A percentile compares a stretch with the other conserved stretches of the same genome.
Evolutionary conservation across 2,797 vertebrate species (phyloP).

Genomic region (Pipistrellus nathusii): DNA sequence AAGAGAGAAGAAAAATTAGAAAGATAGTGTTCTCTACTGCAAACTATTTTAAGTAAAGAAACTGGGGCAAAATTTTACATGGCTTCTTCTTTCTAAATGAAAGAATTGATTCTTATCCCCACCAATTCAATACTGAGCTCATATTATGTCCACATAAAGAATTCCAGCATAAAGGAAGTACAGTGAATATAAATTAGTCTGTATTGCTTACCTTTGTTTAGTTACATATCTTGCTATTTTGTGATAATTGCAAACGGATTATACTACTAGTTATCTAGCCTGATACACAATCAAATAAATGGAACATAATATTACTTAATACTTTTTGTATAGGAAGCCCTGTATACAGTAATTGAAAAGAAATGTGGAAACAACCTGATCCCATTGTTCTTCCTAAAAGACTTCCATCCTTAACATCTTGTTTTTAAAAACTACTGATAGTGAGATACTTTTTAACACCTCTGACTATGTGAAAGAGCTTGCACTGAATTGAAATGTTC

Average conservation of each 20-base stretch:
- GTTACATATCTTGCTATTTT: slow-evolving; percentile 28
- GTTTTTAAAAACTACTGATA: not conserved
- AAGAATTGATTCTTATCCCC: slow-evolving; percentile 75
- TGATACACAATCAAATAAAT: slow-evolving; percentile 6
- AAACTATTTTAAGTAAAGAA: slow-evolving; percentile 83
- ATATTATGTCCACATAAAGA: slow-evolving; percentile 60
- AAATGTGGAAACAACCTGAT: not conserved
- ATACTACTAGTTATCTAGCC: not conserved
- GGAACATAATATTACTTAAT: not conserved
- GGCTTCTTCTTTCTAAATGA: slow-evolving; percentile 77
- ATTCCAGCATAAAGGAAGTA: slow-evolving; percentile 50
- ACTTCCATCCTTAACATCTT: not conserved
- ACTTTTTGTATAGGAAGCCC: not conserved
- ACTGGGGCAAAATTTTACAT: slow-evolving; percentile 82
- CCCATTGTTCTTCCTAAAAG: not conserved
- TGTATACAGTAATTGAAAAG: slow-evolving; percentile 14
- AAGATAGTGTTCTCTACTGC: slow-evolving; percentile 80
- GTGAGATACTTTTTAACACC: not conserved
- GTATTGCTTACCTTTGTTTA: slow-evolving; percentile 53
- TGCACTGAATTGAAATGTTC: not conserved
- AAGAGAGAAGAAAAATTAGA: slow-evolving; percentile 80
- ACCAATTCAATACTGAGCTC: slow-evolving; percentile 75
- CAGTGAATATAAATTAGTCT: slow-evolving; percentile 43
- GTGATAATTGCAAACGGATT: not conserved
- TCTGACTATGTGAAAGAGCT: not conserved